Conservation (phyloP, 1,140 invertebrate genomes). For the Diabrotica virgifera region DNA sequence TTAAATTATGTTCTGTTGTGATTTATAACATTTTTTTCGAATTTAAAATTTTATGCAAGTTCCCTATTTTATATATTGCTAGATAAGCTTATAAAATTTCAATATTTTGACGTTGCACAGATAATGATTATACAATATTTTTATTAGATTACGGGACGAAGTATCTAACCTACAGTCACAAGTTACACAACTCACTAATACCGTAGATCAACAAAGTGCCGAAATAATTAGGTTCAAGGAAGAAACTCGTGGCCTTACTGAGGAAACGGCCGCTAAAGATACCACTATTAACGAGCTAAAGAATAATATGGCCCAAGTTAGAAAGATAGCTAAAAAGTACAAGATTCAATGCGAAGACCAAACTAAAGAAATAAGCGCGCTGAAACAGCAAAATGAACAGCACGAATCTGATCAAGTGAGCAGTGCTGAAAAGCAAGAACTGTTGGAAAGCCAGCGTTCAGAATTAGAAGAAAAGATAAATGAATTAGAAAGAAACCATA, state of each 20-base stretch:
- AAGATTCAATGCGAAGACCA: conserved; percentile 81
- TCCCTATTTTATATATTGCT: too few species aligned
- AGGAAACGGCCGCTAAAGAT: conserved; percentile 68
- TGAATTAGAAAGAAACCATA: conserved; percentile 50
- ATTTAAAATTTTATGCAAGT: too few species aligned
- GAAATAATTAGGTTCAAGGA: conserved; percentile 58
- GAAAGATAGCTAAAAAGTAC: conserved; percentile 90
- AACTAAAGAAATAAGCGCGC: conserved; percentile 61
- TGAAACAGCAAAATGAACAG: conserved; percentile 49
- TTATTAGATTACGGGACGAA: conserved; percentile 49
- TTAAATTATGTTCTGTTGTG: too few species aligned
- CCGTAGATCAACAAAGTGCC: conserved; percentile 55
- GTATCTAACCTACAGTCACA: conserved; percentile 46
- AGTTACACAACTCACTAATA: conserved; percentile 54
- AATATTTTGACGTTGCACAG: too few species aligned
- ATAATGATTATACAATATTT: neutral
- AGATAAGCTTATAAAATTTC: too few species aligned
- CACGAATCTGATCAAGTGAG: conserved; percentile 32
- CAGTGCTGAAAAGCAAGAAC: conserved; percentile 46
- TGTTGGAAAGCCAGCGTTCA: conserved; percentile 53
- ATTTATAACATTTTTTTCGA: too few species aligned
- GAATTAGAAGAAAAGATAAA: conserved; percentile 50
- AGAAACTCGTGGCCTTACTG: conserved; percentile 60
- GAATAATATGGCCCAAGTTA: conserved; percentile 77
- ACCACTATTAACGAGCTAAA: conserved; percentile 67